Conservation (phyloP, 1,140 invertebrate genomes). For the Olivierus martensii region DNA sequence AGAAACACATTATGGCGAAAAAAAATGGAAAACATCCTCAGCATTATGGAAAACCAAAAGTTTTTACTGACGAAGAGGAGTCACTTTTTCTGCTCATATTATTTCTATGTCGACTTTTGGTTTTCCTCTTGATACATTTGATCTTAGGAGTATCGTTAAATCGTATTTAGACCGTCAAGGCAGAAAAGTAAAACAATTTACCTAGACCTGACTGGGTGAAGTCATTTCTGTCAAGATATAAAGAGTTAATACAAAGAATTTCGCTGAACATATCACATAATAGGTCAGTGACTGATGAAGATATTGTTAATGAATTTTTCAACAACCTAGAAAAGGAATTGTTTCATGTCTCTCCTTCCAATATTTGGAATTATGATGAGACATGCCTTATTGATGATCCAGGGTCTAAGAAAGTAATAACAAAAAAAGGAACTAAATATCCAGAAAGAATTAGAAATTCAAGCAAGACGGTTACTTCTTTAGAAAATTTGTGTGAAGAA, state of each 20-base stretch:
- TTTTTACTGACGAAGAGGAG: no score
- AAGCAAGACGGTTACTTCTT: constrained; percentile 25
- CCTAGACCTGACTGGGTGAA: constrained; percentile 3
- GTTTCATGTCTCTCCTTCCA: constrained; percentile 12
- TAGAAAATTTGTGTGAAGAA: no score
- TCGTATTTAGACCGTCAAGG: no score
- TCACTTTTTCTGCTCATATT: no score
- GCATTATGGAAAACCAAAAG: no score
- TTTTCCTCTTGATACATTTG: no score
- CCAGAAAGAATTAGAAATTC: constrained; percentile 25
- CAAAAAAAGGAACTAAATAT: constrained; percentile 25
- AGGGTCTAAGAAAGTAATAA: constrained; percentile 22
- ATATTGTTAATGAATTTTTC: constrained; percentile 17
- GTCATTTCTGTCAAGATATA: background rate
- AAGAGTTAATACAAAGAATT: background rate
- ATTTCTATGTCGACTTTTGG: no score
- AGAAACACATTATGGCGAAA: no score
- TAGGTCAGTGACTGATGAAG: constrained; percentile 8
- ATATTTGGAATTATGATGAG: constrained; percentile 31
- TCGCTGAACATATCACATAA: constrained; percentile 10
- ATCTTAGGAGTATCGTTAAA: no score
- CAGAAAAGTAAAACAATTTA: background rate
- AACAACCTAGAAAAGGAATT: constrained; percentile 12
- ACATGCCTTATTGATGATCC: constrained; percentile 31
- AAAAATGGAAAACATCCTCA: no score